Conservation (phyloP, 2,797 vertebrate species). For the Ctenopoma kingsleyae region DNA sequence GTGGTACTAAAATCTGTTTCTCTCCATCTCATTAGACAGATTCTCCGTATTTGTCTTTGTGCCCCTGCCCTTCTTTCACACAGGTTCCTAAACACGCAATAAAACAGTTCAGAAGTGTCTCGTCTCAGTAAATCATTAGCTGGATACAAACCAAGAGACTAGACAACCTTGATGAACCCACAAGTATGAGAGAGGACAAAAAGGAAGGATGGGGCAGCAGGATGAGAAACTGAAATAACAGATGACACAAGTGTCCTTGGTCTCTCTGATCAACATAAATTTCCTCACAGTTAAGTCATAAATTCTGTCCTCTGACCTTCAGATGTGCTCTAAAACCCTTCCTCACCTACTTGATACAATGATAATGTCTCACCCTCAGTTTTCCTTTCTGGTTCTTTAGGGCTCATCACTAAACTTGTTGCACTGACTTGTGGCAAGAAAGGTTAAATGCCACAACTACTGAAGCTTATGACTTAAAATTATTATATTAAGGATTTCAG, state of each 20-base stretch:
- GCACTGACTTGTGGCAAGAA: neutral
- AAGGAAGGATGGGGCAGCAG: neutral
- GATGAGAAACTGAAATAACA: slow-evolving; percentile 16
- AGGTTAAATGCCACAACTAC: neutral
- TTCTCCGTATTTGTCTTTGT: slow-evolving; percentile 23
- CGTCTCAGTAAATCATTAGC: neutral
- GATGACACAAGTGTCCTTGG: slow-evolving; percentile 26
- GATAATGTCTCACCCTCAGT: neutral
- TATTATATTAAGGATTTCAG: neutral
- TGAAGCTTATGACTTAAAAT: neutral
- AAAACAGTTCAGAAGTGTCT: neutral
- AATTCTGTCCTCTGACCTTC: slow-evolving; percentile 20
- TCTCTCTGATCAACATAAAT: slow-evolving; percentile 11
- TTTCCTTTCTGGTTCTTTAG: neutral
- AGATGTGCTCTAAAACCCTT: neutral
- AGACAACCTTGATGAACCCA: slow-evolving; percentile 4
- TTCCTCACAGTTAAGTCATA: slow-evolving; percentile 14
- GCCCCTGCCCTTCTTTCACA: slow-evolving; percentile 10
- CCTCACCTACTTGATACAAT: neutral
- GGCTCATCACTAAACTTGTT: neutral
- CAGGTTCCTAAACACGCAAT: neutral
- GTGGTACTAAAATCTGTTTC: slow-evolving; percentile 12
- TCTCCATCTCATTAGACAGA: slow-evolving; percentile 33
- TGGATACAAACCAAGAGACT: neutral
- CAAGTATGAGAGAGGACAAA: neutral